Evolutionary conservation across 2,797 vertebrate species (phyloP).

Genomic region (Alectoris magna): DNA sequence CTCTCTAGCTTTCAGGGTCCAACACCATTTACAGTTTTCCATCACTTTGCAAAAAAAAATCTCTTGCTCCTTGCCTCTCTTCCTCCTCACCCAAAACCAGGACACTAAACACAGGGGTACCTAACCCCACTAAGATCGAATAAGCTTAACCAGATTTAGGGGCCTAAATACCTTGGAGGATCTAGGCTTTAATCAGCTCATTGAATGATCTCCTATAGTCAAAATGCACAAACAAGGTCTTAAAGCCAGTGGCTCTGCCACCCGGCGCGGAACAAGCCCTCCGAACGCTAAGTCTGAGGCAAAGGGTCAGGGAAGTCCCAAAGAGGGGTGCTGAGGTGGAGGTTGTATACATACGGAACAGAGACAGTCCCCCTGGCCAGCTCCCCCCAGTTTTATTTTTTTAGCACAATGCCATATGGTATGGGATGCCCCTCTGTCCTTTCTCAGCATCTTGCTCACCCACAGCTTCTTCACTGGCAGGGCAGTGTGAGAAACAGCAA

Average conservation of each 20-base stretch:
- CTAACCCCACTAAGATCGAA: not conserved
- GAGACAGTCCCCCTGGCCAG: not conserved
- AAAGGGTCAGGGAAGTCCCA: not conserved
- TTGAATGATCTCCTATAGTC: not conserved
- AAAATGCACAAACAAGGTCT: conserved; percentile 50
- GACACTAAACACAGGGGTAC: not conserved
- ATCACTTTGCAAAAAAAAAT: not conserved
- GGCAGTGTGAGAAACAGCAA: not conserved
- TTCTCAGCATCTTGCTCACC: not conserved
- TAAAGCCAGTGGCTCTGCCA: conserved; percentile 10
- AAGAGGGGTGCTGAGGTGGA: not conserved
- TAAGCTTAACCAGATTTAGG: conserved; percentile 23
- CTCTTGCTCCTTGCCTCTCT: not conserved
- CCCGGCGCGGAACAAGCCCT: not conserved
- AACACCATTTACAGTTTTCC: not conserved
- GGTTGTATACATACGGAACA: not conserved
- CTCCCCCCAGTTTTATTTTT: not conserved
- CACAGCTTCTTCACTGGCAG: not conserved
- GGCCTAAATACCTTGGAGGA: conserved; percentile 12
- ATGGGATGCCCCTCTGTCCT: not conserved
- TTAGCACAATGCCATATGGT: not conserved
- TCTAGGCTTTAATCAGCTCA: conserved; percentile 21
- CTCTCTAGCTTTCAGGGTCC: not conserved
- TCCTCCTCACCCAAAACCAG: not conserved
- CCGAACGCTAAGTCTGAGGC: not conserved